Evolutionary conservation across 2,888 invertebrate genomes (phyloP).

Genomic region (Drosophila fungiperda): DNA sequence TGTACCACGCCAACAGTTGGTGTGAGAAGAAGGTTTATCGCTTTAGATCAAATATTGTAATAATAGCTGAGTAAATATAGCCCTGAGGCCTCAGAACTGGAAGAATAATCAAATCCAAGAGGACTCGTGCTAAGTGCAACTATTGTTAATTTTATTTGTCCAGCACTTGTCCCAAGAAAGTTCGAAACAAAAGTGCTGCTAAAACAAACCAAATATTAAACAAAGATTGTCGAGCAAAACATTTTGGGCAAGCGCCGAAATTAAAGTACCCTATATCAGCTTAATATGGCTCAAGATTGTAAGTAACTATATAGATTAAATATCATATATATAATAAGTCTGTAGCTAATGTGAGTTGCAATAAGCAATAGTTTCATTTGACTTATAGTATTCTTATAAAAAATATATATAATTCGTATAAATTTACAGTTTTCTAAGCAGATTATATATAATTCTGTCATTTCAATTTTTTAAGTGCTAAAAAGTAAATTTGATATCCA

Average conservation of each 20-base stretch:
- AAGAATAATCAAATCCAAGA: constrained; percentile 47
- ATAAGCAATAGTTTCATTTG: neutral
- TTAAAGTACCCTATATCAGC: constrained; percentile 15
- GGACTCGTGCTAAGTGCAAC: constrained; percentile 61
- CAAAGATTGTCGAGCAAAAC: constrained; percentile 25
- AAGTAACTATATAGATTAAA: neutral
- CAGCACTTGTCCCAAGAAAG: constrained; percentile 59
- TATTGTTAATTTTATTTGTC: constrained; percentile 75
- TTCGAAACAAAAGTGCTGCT: constrained; percentile 45
- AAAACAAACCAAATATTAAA: constrained; percentile 48
- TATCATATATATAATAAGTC: neutral
- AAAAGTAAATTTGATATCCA: neutral
- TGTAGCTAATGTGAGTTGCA: neutral
- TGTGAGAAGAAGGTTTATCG: constrained; percentile 40
- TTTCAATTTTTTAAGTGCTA: neutral
- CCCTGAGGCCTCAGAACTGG: neutral
- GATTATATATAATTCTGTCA: neutral
- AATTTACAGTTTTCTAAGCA: neutral
- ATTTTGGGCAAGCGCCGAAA: constrained; percentile 9
- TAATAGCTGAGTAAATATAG: constrained; percentile 48
- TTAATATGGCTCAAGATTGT: neutral
- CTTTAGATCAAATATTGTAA: constrained; percentile 67
- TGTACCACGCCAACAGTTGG: neutral
- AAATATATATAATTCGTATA: neutral
- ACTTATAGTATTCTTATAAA: neutral